These are phyloP conservation scores for Balaeniceps rex DNA, from an alignment of 2,113 vertebrate species.

Conservation along the genomic window DNA sequence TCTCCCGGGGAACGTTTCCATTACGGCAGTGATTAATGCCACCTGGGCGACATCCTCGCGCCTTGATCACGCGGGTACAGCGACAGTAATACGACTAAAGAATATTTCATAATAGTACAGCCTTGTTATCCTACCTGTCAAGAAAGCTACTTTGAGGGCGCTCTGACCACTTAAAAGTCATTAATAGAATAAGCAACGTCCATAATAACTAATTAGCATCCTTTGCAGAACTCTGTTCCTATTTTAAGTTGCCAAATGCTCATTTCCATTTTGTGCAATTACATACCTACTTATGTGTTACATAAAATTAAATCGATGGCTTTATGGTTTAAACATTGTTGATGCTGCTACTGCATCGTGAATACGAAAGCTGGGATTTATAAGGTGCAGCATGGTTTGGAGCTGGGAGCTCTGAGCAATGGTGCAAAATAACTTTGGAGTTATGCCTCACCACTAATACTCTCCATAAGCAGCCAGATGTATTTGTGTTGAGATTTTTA, in stretches of 20 bases:
- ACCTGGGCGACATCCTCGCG: background rate
- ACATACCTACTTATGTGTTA: background rate
- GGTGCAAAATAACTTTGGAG: background rate
- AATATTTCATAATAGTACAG: background rate
- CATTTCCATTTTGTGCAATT: background rate
- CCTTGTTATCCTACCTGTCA: background rate
- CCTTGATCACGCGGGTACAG: background rate
- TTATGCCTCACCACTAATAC: background rate
- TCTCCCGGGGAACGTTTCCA: background rate
- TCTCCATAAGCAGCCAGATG: background rate
- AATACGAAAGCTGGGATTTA: background rate
- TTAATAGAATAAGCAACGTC: background rate
- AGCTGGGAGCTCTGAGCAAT: background rate
- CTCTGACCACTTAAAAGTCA: background rate
- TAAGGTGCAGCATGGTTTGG: background rate
- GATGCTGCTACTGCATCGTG: background rate
- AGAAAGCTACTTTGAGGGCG: background rate
- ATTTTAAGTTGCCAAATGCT: background rate
- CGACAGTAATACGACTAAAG: background rate
- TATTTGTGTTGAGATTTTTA: background rate
- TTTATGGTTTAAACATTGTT: background rate
- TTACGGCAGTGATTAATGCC: background rate
- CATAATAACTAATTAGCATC: background rate
- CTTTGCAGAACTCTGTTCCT: background rate
- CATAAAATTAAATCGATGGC: background rate